Base-by-base conservation (phyloP, 2,113 vertebrate genomes). In the Dipodomys ordii region DNA sequence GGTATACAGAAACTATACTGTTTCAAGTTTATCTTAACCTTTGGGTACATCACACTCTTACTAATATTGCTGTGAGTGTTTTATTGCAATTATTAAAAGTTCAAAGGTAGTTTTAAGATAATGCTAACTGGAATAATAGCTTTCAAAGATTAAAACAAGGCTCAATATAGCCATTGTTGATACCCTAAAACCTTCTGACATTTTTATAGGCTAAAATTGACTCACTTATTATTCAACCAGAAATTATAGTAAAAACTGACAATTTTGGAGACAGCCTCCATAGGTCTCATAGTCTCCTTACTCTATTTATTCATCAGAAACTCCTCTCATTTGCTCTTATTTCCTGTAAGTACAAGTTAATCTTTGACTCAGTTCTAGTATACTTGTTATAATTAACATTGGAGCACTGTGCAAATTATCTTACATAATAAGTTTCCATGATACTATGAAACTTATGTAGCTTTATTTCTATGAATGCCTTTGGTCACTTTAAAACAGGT, bases 291-390 rank as follows among this genome's bases (percentile, higher is more conserved):
- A 16, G 53, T 64, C 62, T 64, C 62, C 22, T 64, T 25, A 64
- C 62, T 64, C 68, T 7, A n/a, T 71, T 71, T 7, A n/a, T 32
- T 71, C 30, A 13, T n/a, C 16, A 30, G 30, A 15, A 71, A 71
- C 28, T 71, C 4, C 68, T 71, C n/a, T 71, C 64, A 90, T 89
- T 67, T 87, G 67, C 65, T 32, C 44, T 91, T 53, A 73, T 62
- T 83, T 92, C 23, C 74, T 92, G 81, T 83, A 88, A 94, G 78
- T 92, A 84, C 39, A 13, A 77, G 49, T 23, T 78, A 62, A n/a
- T 82, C 60, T 92, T 35, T 64, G 35, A 96, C 5, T 87, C 23
- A 72, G n/a, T 93, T 93, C 94, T 96, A 46, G 19, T 91, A 53
- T 27, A 25, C 27, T 83, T 79, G 2, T 82, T 93, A 13, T 71